Conservation (phyloP, 2,113 vertebrate genomes). For the Channa argus region DNA sequence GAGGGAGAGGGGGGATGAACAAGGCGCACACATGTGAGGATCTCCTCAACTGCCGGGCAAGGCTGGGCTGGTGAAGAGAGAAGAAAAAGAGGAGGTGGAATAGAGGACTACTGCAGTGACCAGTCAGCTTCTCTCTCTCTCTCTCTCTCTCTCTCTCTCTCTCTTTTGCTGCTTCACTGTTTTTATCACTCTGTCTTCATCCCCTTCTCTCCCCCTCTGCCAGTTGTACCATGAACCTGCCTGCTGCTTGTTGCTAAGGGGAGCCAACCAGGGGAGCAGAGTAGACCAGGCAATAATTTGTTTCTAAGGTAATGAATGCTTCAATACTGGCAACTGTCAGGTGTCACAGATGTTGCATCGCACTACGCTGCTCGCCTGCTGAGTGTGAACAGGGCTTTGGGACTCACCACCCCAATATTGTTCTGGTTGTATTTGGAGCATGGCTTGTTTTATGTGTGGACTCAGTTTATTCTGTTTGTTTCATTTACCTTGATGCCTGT, state of each 20-base stretch:
- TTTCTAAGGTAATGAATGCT: conserved; percentile 80
- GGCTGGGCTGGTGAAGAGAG: conserved; percentile 67
- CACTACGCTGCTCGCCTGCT: conserved; percentile 28
- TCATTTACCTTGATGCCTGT: conserved; percentile 32
- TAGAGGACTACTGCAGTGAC: conserved; percentile 77
- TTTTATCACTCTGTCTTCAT: conserved; percentile 57
- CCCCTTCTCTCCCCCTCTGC: conserved; percentile 60
- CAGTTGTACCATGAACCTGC: conserved; percentile 80
- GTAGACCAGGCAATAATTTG: conserved; percentile 73
- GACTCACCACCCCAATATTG: conserved; percentile 19
- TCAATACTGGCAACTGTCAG: conserved; percentile 57
- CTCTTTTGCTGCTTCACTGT: conserved; percentile 61
- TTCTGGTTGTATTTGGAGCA: conserved; percentile 33
- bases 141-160: conserved; percentile 32
- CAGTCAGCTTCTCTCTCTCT: conserved; percentile 56
- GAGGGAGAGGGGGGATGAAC: conserved; percentile 64
- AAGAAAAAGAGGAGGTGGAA: conserved; percentile 62
- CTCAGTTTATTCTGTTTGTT: conserved; percentile 57
- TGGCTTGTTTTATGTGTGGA: conserved; percentile 43
- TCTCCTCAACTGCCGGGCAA: conserved; percentile 72
- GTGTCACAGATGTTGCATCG: conserved; percentile 69
- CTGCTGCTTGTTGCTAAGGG: conserved; percentile 84
- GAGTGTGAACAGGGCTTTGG: conserved; percentile 20
- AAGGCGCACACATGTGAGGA: conserved; percentile 75
- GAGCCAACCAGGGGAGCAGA: conserved; percentile 70